A percentile compares a stretch with the other conserved stretches of the same genome.
Evolutionary conservation across 1,140 invertebrate genomes (phyloP).

Genomic region (Papilio polytes): DNA sequence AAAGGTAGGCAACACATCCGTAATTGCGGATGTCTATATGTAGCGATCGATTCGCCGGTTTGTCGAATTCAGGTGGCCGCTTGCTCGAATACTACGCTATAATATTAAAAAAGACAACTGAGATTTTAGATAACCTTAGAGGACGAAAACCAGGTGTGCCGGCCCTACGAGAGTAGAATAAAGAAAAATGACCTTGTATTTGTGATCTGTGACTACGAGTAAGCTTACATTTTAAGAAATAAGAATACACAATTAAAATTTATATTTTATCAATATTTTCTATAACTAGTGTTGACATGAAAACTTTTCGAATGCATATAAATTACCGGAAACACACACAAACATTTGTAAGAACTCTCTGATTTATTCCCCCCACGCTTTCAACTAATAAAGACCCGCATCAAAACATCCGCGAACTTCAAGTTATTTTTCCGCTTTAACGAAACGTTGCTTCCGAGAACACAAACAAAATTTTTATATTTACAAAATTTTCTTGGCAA

Average conservation of each 20-base stretch:
- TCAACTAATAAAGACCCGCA: conserved; percentile 15
- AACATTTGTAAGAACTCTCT: conserved; percentile 2
- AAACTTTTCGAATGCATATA: background rate
- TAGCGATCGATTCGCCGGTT: too few species aligned
- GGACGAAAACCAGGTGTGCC: too few species aligned
- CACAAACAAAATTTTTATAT: conserved; percentile 25
- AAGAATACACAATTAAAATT: background rate
- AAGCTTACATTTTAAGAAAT: background rate
- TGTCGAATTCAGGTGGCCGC: too few species aligned
- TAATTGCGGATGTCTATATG: too few species aligned
- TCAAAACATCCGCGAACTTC: conserved; percentile 21
- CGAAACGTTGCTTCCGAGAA: conserved; percentile 24
- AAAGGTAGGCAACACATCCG: too few species aligned
- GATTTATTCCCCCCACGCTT: conserved; percentile 17
- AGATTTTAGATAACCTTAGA: too few species aligned
- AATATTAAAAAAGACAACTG: too few species aligned
- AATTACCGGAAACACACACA: background rate
- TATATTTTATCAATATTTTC: background rate
- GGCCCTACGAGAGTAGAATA: too few species aligned
- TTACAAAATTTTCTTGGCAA: conserved; percentile 23
- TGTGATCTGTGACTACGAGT: too few species aligned
- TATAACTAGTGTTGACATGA: background rate
- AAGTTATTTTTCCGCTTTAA: conserved; percentile 24
- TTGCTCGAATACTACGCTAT: too few species aligned
- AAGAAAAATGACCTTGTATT: too few species aligned